phyloP scores from a whole-genome alignment of 2,888 invertebrate species.

The Netelia inedita region DNA sequence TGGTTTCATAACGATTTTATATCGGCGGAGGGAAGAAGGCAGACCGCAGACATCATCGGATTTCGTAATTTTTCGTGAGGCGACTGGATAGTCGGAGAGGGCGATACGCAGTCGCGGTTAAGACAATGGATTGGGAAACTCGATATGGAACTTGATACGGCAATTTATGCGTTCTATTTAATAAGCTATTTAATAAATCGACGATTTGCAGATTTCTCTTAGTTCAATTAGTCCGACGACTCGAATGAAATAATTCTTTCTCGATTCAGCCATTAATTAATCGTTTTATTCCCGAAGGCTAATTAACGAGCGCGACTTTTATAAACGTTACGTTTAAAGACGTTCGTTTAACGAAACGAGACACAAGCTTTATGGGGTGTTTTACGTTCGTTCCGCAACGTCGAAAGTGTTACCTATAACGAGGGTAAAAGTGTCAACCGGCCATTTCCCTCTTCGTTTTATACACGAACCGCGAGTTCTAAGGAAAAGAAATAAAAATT shows the following conservation, averaged over 20 bases:
- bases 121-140: constrained; percentile 79
- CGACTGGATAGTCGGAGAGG: constrained; percentile 9
- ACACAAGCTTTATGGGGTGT: background rate
- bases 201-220: too few species aligned
- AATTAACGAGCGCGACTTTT: too few species aligned
- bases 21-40: constrained; percentile 55
- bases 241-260: too few species aligned
- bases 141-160: constrained; percentile 38
- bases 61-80: constrained; percentile 65
- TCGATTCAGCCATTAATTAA: too few species aligned
- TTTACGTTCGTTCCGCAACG: background rate
- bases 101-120: constrained; percentile 68
- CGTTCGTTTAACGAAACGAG: constrained; percentile 26
- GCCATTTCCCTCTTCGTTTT: constrained; percentile 63
- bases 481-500: constrained; percentile 62
- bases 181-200: too few species aligned
- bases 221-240: too few species aligned
- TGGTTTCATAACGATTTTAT: constrained; percentile 65
- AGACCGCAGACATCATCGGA: constrained; percentile 62
- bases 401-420: constrained; percentile 41
- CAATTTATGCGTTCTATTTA: background rate
- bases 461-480: constrained; percentile 3
- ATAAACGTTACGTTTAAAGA: background rate
- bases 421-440: constrained; percentile 72
- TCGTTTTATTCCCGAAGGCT: too few species aligned